Conservation (phyloP, 2,113 vertebrate genomes). For the Periophthalmus modestus region DNA sequence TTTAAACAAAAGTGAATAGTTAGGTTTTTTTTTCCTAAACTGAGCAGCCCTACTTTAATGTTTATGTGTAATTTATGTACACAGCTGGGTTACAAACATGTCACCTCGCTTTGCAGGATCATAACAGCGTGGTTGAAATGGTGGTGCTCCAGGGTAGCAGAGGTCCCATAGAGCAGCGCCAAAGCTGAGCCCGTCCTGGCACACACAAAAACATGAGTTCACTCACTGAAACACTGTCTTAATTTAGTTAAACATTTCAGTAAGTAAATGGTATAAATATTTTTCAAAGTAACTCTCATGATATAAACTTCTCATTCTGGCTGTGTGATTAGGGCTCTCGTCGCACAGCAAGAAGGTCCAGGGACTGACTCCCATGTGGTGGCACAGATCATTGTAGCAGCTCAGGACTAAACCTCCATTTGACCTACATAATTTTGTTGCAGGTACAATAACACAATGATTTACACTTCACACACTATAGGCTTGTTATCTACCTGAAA, state of each 20-base stretch:
- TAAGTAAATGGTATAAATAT: not conserved
- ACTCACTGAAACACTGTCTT: conserved; percentile 23
- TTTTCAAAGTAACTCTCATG: not conserved
- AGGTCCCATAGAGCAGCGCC: conserved; percentile 96
- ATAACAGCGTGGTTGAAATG: conserved; percentile 99
- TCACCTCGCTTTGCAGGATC: conserved; percentile 99
- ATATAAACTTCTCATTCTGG: too few species aligned
- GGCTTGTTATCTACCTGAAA: too few species aligned
- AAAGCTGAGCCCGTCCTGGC: conserved; percentile 94
- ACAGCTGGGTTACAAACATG: conserved; percentile 26
- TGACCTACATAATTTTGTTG: not conserved
- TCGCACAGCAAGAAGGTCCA: too few species aligned
- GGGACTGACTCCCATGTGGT: too few species aligned
- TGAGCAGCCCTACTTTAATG: not conserved
- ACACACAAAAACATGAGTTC: conserved; percentile 40
- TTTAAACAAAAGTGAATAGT: too few species aligned
- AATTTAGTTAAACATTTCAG: not conserved
- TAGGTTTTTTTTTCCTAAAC: too few species aligned
- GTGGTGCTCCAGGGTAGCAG: conserved; percentile 97
- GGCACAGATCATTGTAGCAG: too few species aligned
- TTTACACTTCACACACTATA: too few species aligned
- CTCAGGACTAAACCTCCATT: too few species aligned
- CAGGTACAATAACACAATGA: too few species aligned
- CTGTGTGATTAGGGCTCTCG: too few species aligned
- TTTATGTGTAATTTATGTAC: conserved; percentile 15